Conservation (phyloP, 2,888 invertebrate species). For the Drosophila acutilabella region DNA sequence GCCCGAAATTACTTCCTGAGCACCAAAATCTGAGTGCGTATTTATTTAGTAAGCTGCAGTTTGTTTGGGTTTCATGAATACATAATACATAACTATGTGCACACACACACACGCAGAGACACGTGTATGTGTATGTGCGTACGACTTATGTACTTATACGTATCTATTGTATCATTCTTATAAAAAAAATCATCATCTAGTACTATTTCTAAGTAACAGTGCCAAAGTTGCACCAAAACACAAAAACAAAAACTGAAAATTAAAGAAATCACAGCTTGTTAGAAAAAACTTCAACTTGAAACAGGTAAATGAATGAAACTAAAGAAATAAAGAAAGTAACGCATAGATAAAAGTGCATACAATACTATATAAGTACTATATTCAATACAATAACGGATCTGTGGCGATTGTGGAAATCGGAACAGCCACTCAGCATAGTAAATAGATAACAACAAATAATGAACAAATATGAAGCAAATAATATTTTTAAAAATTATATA, state of each 20-base stretch:
- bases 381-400: slow-evolving; percentile 28
- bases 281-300: slow-evolving; percentile 46
- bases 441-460: slow-evolving; percentile 14
- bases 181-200: slow-evolving; percentile 31
- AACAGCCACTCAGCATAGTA: slow-evolving; percentile 8
- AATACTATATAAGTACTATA: slow-evolving; percentile 33
- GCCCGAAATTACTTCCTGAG: neutral
- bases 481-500: slow-evolving; percentile 35
- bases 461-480: slow-evolving; percentile 35
- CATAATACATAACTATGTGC: slow-evolving; percentile 22
- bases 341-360: slow-evolving; percentile 13
- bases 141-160: slow-evolving; percentile 20
- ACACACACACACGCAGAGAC: no score
- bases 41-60: slow-evolving; percentile 68
- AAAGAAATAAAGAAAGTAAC: neutral
- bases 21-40: slow-evolving; percentile 3
- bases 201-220: slow-evolving; percentile 57
- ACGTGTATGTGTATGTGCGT: slow-evolving; percentile 12
- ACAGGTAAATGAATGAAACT: slow-evolving; percentile 44
- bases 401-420: neutral
- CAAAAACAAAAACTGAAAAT: slow-evolving; percentile 2
- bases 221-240: slow-evolving; percentile 52
- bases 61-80: slow-evolving; percentile 70
- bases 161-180: slow-evolving; percentile 57
- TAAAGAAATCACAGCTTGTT: slow-evolving; percentile 40